Evolutionary conservation across 2,113 vertebrate genomes (phyloP), one percentile per base, ranked within the genome.

Genomic region (Anser cygnoides): DNA sequence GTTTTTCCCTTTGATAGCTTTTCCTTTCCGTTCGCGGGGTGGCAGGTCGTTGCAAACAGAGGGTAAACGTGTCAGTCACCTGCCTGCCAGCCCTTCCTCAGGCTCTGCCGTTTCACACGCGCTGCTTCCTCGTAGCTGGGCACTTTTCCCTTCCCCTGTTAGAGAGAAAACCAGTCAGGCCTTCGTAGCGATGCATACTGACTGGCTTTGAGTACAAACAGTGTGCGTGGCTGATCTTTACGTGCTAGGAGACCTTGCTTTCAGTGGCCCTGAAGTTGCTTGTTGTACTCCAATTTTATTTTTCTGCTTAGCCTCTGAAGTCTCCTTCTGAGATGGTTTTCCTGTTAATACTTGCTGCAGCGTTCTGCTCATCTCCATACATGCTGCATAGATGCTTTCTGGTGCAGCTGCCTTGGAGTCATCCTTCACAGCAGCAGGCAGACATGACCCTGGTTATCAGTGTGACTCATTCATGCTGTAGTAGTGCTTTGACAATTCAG

Each of bases 361-460:
- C 10, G 20, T 26, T 61, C 25, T 76, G 54, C 31, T 43, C 12
- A 6, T 52, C 70, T 57, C 58, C 3, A 3, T 11, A 33, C 25
- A 20, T 31, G 50, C 50, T 52, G 20, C 14, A 8, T 29, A 31
- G 15, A 33, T 37, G 13, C 0, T 1, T 37, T 29, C 21, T 54
- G 41, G 20, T 22, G 29, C 35, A 43, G 58, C 22, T 83, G 21
- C 54, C 44, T 37, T 7, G 31, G 59, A 4, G 1, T 57, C 26
- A 35, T 18, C 25, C 9, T 46, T 44, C n/a, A 7, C 3, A 62
- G 43, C n/a, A 20, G 44, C 26, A 10, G 55, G 41, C 15, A 8
- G 18, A 62, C 20, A 4, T 31, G 33, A 39, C 4, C 33, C 4
- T 0, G 0, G 8, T 26, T 76, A 13, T 20, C 3, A 0, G 3